Conservation (phyloP, 2,113 vertebrate genomes). For the Chamaea fasciata region DNA sequence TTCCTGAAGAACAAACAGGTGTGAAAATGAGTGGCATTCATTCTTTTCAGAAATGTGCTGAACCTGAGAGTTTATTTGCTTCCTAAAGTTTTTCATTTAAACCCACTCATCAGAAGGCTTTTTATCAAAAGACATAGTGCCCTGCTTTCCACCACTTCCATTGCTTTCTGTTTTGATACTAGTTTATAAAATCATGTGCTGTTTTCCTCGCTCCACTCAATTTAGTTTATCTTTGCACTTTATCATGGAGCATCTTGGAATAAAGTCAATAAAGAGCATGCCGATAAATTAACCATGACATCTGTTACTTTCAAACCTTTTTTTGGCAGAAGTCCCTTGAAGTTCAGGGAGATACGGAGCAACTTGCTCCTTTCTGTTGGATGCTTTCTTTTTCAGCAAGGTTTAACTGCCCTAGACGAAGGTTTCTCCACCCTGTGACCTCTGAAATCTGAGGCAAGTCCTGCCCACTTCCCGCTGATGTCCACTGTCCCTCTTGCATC, state of each 20-base stretch:
- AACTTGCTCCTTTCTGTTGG: background rate
- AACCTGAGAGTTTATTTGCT: background rate
- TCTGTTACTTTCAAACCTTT: background rate
- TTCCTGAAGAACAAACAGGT: background rate
- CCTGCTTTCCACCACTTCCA: background rate
- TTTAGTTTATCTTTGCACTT: background rate
- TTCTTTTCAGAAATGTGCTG: background rate
- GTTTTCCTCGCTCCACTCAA: background rate
- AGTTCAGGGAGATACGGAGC: background rate
- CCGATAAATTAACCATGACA: background rate
- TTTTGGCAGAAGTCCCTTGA: background rate
- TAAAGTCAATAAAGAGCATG: background rate
- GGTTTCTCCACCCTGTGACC: background rate
- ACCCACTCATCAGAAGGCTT: background rate
- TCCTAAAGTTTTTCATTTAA: background rate
- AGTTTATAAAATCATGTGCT: background rate
- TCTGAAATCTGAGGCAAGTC: background rate
- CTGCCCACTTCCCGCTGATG: accelerated
- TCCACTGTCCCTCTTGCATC: background rate
- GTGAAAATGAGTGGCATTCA: background rate
- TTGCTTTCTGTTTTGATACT: background rate
- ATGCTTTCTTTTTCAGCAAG: background rate
- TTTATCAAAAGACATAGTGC: background rate
- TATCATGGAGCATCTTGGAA: background rate
- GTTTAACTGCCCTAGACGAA: background rate